phyloP scores from a whole-genome alignment of 2,888 invertebrate genomes.

The Andrena chrysosceles region DNA sequence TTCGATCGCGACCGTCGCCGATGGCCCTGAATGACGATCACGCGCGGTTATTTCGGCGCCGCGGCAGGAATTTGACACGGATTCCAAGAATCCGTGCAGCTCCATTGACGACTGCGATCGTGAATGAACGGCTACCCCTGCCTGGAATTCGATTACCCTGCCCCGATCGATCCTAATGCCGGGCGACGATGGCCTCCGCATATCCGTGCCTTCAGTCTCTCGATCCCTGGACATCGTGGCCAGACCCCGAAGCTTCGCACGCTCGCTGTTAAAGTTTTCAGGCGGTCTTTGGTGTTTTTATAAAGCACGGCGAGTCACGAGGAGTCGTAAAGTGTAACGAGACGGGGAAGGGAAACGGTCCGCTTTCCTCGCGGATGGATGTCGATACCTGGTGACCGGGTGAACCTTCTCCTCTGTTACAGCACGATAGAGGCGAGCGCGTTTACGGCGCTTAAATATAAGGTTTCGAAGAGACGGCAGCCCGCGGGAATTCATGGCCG shows the following conservation, averaged over 20 bases:
- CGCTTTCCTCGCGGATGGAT: neutral
- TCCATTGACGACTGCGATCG: slow-evolving; percentile 50
- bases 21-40: slow-evolving; percentile 49
- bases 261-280: neutral
- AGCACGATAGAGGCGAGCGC: neutral
- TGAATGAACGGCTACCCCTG: slow-evolving; percentile 45
- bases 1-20: slow-evolving; percentile 16
- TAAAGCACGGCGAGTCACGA: neutral
- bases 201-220: neutral
- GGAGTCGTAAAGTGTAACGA: slow-evolving; percentile 18
- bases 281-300: neutral
- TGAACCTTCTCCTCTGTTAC: slow-evolving; percentile 7
- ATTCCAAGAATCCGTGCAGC: slow-evolving; percentile 53
- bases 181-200: neutral
- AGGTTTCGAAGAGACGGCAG: slow-evolving; percentile 22
- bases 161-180: slow-evolving; percentile 33
- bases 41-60: slow-evolving; percentile 43
- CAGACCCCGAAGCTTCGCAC: neutral
- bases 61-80: slow-evolving; percentile 57
- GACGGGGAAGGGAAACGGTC: neutral
- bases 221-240: neutral
- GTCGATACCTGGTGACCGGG: neutral
- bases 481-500: slow-evolving; percentile 20
- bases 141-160: slow-evolving; percentile 47
- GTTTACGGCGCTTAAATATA: slow-evolving; percentile 23